Percentiles rank a stretch among this genome's conserved stretches.
Evolutionary conservation across 2,888 invertebrate species (phyloP).

Genomic region (Spialia ferax): DNA sequence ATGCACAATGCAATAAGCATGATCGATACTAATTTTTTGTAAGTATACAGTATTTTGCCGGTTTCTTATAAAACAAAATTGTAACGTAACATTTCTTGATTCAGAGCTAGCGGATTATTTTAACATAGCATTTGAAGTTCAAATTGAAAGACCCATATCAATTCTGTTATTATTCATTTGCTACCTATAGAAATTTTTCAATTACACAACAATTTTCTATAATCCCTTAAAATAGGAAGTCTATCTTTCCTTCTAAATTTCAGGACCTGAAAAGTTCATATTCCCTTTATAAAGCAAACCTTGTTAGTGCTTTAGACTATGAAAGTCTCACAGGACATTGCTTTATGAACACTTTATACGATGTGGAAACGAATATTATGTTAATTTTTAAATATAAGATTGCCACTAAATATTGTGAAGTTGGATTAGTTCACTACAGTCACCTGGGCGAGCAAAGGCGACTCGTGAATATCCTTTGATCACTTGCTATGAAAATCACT

Average conservation of each 20-base stretch:
- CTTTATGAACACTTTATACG: no score
- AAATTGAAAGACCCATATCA: background rate
- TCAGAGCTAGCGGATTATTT: background rate
- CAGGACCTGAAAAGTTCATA: no score
- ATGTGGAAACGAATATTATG: background rate
- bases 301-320: no score
- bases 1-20: slow-evolving; percentile 31
- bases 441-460: slow-evolving; percentile 33
- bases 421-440: slow-evolving; percentile 25
- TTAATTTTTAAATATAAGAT: slow-evolving; percentile 6
- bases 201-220: no score
- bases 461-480: slow-evolving; percentile 34
- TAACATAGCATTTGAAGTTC: background rate
- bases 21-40: slow-evolving; percentile 36
- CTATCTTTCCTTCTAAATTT: no score
- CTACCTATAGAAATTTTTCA: background rate
- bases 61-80: no score
- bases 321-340: no score
- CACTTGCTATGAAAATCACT: slow-evolving; percentile 37
- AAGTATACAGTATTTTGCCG: slow-evolving; percentile 15
- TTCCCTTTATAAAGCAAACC: no score
- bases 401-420: background rate
- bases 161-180: background rate
- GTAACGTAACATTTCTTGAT: no score
- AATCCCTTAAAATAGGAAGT: no score